Conservation (phyloP, 2,888 invertebrate genomes). For the Mycalesis mineus region DNA sequence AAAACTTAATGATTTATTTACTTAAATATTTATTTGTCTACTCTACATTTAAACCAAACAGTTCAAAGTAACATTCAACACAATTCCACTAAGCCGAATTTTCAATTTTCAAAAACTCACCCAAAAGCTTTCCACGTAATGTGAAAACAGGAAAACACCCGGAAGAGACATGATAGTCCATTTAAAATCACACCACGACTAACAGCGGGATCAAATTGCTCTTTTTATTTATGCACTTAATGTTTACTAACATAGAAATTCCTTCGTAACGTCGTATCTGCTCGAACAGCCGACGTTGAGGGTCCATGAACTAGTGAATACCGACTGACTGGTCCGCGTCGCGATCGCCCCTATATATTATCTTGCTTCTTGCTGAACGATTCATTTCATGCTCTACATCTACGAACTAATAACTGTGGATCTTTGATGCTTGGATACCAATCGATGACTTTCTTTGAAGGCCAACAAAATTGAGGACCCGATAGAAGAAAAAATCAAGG, state of each 20-base stretch:
- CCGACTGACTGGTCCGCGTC: constrained; percentile 55
- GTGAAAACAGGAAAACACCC: constrained; percentile 66
- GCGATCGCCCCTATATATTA: constrained; percentile 66
- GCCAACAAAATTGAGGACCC: constrained; percentile 51
- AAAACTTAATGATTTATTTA: no score
- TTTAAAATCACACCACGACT: constrained; percentile 57
- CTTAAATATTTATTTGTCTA: no score
- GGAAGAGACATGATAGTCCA: constrained; percentile 65
- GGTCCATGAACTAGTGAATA: constrained; percentile 41
- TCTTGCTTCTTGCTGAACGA: constrained; percentile 65
- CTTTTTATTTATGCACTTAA: constrained; percentile 70
- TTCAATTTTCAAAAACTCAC: constrained; percentile 46
- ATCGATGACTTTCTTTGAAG: constrained; percentile 45
- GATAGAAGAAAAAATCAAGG: constrained; percentile 55
- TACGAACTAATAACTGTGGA: constrained; percentile 65
- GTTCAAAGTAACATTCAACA: no score
- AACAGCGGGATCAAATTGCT: constrained; percentile 49
- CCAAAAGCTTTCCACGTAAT: constrained; percentile 73
- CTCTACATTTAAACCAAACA: no score
- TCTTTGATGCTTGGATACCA: constrained; percentile 53
- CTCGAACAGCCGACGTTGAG: constrained; percentile 39
- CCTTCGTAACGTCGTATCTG: constrained; percentile 35
- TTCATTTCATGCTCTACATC: constrained; percentile 74
- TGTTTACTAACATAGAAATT: constrained; percentile 70
- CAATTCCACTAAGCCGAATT: no score